These are phyloP conservation scores for Sitodiplosis mosellana DNA, from an alignment of 1,140 invertebrate species.

Conservation along the genomic window DNA sequence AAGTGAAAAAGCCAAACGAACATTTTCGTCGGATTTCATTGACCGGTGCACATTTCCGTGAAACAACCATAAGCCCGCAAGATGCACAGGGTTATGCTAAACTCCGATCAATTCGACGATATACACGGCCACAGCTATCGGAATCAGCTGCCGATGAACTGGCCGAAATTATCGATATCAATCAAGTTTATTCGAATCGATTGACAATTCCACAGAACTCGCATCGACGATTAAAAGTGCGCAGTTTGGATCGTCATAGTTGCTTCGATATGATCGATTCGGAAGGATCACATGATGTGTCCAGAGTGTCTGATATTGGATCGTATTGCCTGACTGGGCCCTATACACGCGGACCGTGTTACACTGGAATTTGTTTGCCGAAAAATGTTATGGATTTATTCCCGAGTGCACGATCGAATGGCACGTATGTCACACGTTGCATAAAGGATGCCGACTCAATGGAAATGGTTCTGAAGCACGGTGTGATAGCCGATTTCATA, in stretches of 20 bases:
- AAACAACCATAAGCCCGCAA: conserved; percentile 33
- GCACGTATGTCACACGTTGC: conserved; percentile 21
- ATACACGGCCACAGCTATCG: conserved; percentile 31
- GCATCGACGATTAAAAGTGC: conserved; percentile 14
- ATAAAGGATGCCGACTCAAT: conserved; percentile 20
- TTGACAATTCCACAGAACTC: conserved; percentile 6
- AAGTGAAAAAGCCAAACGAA: conserved; percentile 15
- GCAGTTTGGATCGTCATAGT: conserved; percentile 16
- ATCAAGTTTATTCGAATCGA: neutral
- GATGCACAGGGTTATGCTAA: conserved; percentile 67
- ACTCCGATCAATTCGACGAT: conserved; percentile 48
- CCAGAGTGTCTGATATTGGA: no score
- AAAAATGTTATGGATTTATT: conserved; percentile 46
- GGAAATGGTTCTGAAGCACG: conserved; percentile 11
- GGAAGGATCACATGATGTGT: no score
- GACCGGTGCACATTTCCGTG: conserved; percentile 10
- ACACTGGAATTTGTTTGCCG: conserved; percentile 48
- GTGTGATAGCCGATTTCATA: conserved; percentile 19
- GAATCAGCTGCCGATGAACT: conserved; percentile 19
- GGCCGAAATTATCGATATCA: conserved; percentile 13
- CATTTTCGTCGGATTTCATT: conserved; percentile 16
- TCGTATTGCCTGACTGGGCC: no score
- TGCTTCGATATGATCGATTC: neutral
- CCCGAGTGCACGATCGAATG: conserved; percentile 27
- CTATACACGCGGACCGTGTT: neutral